Conservation (phyloP, 2,888 invertebrate genomes). For the Chydorus sphaericus region DNA sequence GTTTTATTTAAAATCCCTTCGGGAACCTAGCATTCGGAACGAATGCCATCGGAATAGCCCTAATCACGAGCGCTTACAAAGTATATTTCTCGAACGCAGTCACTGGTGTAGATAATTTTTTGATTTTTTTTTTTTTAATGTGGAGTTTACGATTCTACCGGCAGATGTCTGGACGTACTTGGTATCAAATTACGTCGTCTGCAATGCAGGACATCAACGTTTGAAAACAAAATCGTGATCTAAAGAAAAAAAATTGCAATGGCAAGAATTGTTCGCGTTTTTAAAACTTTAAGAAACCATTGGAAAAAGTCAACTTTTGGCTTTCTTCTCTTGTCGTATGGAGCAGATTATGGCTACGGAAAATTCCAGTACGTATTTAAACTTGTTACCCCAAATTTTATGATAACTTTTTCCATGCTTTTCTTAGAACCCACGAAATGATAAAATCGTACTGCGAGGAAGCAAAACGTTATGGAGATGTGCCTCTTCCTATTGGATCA, state of each 20-base stretch:
- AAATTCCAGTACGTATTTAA: conserved; percentile 50
- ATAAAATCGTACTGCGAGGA: conserved; percentile 67
- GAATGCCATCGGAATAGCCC: too few species aligned
- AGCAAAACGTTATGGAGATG: conserved; percentile 55
- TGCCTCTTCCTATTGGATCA: conserved; percentile 39
- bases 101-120: too few species aligned
- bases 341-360: conserved; percentile 48
- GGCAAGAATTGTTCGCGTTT: conserved; percentile 42
- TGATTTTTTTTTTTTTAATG: too few species aligned
- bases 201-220: neutral
- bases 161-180: too few species aligned
- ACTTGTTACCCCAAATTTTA: neutral
- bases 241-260: neutral
- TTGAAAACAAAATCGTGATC: neutral
- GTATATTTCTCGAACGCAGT: too few species aligned
- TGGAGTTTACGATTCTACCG: too few species aligned
- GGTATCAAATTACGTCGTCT: too few species aligned
- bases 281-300: conserved; percentile 55
- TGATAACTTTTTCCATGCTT: conserved; percentile 15
- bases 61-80: too few species aligned
- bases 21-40: too few species aligned
- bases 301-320: conserved; percentile 80
- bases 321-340: conserved; percentile 49
- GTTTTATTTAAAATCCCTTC: too few species aligned
- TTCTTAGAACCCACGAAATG: conserved; percentile 51